Percentiles rank a stretch among this genome's conserved stretches.
These are phyloP conservation scores for Xanthorhoe spadicearia DNA, from an alignment of 2,888 invertebrate genomes.

Conservation along the genomic window DNA sequence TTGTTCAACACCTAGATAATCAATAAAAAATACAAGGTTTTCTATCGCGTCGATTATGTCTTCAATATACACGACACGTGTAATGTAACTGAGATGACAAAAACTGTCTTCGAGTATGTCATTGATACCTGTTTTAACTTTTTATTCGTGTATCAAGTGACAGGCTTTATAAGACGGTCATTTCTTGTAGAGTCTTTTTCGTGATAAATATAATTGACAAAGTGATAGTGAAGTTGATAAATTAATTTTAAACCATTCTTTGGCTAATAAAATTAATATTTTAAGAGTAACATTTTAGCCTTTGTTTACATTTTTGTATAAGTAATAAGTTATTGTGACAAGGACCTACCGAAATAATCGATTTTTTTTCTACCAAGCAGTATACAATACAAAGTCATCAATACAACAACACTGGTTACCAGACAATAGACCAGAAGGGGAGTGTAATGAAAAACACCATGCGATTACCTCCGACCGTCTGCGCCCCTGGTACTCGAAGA, in stretches of 20 bases:
- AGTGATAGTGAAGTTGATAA: too few relatives aligned
- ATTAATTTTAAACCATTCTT: too few relatives aligned
- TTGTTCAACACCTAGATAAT: slow-evolving; percentile 15
- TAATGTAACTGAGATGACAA: slow-evolving; percentile 28
- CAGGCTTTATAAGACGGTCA: slow-evolving; percentile 5
- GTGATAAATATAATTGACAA: too few relatives aligned
- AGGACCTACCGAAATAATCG: too few relatives aligned
- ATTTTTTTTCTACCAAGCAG: not conserved
- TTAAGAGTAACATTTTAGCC: too few relatives aligned
- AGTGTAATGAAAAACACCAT: slow-evolving; percentile 76
- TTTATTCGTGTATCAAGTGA: slow-evolving; percentile 23
- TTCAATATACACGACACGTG: slow-evolving; percentile 31
- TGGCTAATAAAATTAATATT: too few relatives aligned
- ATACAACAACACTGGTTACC: slow-evolving; percentile 58
- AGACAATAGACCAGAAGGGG: slow-evolving; percentile 69
- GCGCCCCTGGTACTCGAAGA: slow-evolving; percentile 49
- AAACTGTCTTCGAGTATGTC: slow-evolving; percentile 29
- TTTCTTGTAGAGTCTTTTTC: too few relatives aligned
- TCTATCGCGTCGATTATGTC: slow-evolving; percentile 30
- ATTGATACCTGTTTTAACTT: slow-evolving; percentile 28
- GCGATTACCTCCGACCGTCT: slow-evolving; percentile 48
- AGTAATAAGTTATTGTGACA: too few relatives aligned
- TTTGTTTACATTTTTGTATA: too few relatives aligned
- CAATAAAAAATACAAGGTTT: slow-evolving; percentile 25
- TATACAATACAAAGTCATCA: slow-evolving; percentile 41